phyloP scores from a whole-genome alignment of 2,113 vertebrate genomes.

The Lophura nycthemera region DNA sequence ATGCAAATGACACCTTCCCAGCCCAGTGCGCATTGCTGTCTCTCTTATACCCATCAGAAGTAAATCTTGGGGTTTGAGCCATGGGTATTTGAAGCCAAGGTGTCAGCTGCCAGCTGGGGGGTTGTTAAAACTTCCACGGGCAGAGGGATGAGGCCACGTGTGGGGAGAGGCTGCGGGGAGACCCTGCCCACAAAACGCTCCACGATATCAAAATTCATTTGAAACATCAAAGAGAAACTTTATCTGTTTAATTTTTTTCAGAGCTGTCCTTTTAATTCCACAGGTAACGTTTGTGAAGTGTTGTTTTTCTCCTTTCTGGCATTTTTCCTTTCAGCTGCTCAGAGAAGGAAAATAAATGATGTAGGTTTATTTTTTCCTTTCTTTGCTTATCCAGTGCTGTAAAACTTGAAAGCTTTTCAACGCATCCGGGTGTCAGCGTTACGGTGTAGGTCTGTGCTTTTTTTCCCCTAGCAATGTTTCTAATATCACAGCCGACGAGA shows the following conservation, averaged over 20 bases:
- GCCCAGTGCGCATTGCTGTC: constrained; percentile 25
- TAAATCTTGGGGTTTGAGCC: constrained; percentile 34
- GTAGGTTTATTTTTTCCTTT: constrained; percentile 52
- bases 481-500: constrained; percentile 21
- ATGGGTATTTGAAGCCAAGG: neutral
- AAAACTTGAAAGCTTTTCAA: constrained; percentile 68
- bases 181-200: neutral
- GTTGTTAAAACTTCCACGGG: neutral
- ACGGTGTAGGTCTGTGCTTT: constrained; percentile 35
- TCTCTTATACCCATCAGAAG: constrained; percentile 40
- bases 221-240: constrained; percentile 4
- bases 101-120: neutral
- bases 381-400: constrained; percentile 49
- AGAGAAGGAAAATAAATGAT: constrained; percentile 51
- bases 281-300: neutral
- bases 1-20: neutral
- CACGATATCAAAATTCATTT: neutral
- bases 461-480: constrained; percentile 36
- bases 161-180: neutral
- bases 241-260: constrained; percentile 44
- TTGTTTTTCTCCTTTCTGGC: constrained; percentile 24
- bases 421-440: constrained; percentile 35
- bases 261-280: constrained; percentile 36
- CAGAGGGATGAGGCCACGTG: neutral
- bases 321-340: constrained; percentile 49